Percentiles rank a stretch among this genome's conserved stretches.
Conservation (phyloP, 2,888 invertebrate genomes). For the Andrena chrysosceles region DNA sequence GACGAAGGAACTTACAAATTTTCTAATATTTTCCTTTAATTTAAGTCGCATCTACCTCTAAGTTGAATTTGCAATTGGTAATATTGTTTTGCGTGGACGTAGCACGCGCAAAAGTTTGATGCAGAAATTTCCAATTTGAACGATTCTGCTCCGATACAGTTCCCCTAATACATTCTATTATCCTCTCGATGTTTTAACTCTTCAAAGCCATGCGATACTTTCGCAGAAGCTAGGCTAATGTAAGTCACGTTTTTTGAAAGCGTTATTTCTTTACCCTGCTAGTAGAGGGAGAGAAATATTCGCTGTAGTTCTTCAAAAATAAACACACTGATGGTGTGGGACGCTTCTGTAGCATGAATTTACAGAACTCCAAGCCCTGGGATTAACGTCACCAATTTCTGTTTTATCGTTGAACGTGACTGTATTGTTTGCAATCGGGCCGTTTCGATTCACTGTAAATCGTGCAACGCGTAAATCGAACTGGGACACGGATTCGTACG, state of each 20-base stretch:
- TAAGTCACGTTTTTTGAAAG: neutral
- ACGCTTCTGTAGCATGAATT: neutral
- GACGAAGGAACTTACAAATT: neutral
- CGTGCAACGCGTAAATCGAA: neutral
- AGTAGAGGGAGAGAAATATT: neutral
- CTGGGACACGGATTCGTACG: neutral
- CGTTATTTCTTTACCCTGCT: neutral
- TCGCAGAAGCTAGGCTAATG: neutral
- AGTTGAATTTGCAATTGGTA: neutral
- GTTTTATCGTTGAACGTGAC: constrained; percentile 13
- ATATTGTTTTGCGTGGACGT: neutral
- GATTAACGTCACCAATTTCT: constrained; percentile 27
- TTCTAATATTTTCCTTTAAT: neutral
- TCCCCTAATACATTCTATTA: constrained; percentile 31
- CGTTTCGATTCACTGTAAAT: neutral
- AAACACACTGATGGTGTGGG: neutral
- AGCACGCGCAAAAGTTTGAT: neutral
- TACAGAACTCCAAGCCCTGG: neutral
- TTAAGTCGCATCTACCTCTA: too few relatives aligned
- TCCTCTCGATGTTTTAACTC: constrained; percentile 31
- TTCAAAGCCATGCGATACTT: constrained; percentile 22
- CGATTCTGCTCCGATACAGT: constrained; percentile 35
- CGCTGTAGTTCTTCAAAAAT: neutral
- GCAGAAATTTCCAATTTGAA: neutral
- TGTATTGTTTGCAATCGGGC: constrained; percentile 1